Percentiles rank a stretch among this genome's conserved stretches.
phyloP scores from a whole-genome alignment of 2,888 invertebrate genomes.

The Drosophila austrosaltans region DNA sequence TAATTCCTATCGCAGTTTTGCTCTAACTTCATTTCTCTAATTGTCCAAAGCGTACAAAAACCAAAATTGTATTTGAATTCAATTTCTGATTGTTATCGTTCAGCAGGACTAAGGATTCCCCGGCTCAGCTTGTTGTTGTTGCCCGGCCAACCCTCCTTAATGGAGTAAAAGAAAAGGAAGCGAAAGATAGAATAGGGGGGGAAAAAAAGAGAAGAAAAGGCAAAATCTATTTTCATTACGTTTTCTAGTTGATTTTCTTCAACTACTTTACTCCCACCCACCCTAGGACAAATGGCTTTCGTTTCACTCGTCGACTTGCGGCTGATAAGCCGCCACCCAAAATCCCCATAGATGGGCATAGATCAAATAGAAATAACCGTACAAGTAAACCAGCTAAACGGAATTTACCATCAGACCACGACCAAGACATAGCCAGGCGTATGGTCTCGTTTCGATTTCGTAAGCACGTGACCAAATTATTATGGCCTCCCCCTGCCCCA shows the following conservation, averaged over 20 bases:
- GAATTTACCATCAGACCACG: background rate
- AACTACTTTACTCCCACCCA: background rate
- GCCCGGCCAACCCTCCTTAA: conserved; percentile 46
- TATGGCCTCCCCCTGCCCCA: conserved; percentile 16
- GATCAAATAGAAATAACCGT: conserved; percentile 56
- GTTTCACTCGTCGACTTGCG: conserved; percentile 57
- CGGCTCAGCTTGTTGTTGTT: conserved; percentile 24
- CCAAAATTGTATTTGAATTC: conserved; percentile 70
- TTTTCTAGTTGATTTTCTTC: conserved; percentile 37
- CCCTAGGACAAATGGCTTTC: conserved; percentile 42
- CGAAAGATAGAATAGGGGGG: background rate
- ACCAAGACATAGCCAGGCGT: conserved; percentile 5
- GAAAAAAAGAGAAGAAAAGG: no score
- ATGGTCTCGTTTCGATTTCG: conserved; percentile 51
- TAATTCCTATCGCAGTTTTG: background rate
- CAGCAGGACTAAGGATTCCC: conserved; percentile 17
- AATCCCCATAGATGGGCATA: conserved; percentile 10
- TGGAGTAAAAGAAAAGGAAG: conserved; percentile 14
- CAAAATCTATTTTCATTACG: conserved; percentile 70
- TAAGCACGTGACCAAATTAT: conserved; percentile 72
- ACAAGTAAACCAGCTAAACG: conserved; percentile 52
- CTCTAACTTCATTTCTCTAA: conserved; percentile 59
- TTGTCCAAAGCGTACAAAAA: conserved; percentile 41
- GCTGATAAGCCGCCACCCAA: conserved; percentile 63
- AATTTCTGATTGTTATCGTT: conserved; percentile 67